Evolutionary conservation across 2,797 vertebrate species (phyloP), one percentile per base, ranked within the genome.

Genomic region (Zalophus californianus): DNA sequence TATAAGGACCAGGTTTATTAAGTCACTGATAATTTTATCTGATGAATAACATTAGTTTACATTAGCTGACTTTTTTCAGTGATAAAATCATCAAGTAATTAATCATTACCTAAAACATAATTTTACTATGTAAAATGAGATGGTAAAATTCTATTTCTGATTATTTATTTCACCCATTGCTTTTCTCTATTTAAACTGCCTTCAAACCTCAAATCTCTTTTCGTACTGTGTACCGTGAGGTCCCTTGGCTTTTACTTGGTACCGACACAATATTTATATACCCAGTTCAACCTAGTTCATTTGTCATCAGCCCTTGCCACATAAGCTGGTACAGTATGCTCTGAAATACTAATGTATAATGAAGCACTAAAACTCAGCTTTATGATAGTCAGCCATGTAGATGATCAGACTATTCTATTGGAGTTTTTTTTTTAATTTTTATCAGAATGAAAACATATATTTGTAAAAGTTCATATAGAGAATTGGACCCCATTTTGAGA

Each of bases 31-130:
- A 41, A 83, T 72, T 68, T n/a, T 85, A 21, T 78, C 86, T 94
- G 84, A 13, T 58, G 16, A 75, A 32, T 80, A 21, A 60, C 52
- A 73, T 27, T 83, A 52, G 54, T 52, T 75, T 50, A 48, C 41
- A 3, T 73, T 70, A 80, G 7, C 78, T 64, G 27, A 96, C 9
- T 62, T 25, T 83, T 60, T 83, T 86, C 56, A 58, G 15, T 48
- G 68, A 41, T 94, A 94, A 73, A 82, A 58, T 97, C 50, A 52
- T 78, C 72, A 75, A 89, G 25, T 68, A 68, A 58, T 58, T 70
- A 75, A 73, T 93, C 27, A 86, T 73, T 89, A 72, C 6, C 72
- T 29, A 2, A 82, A 84, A 62, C 27, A 70, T 90, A 84, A 86
- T 86, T 85, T 44, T 68, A 41, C 9, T 88, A 25, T 56, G 20